Base-by-base conservation (phyloP, 2,888 invertebrate genomes). In the Nipponacmea schrenckii region DNA sequence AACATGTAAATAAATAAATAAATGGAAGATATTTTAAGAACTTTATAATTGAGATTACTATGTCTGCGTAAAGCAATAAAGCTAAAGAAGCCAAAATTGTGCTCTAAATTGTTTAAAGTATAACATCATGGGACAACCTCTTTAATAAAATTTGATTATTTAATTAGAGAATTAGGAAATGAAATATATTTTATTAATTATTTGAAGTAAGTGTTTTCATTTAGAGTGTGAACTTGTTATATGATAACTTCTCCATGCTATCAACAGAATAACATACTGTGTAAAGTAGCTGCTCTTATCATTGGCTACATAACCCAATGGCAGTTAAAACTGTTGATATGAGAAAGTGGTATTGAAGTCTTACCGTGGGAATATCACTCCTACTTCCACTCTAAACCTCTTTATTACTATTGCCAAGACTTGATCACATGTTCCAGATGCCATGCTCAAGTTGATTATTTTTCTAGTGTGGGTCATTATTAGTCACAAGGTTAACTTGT, bases 401-500 rank as follows among this genome's bases (percentile, higher is more conserved):
- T 20, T 56, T 56, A 20, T 56, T 10, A 24, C 56, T 56, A 56
- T 24, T 56, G 24, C 20, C 20, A 56, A 24, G 56, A 24, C 56
- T 56, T 20, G 56, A 56, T 56, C 56, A 56, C 24, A 56, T 56
- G 56, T 24, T 24, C 56, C 56, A 56, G 56, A 56, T 56, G 56
- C 56, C 56, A 56, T 12, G 10, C 14, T 56, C 56, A 56, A 56
- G 56, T 56, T 56, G 56, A 56, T 56, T 56, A 56, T 56, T 12
- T 56, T 56, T 56, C 56, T 56, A 24, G 20, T 24, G 14, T 20
- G 56, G 56, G 20, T 24, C 20, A 24, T 24, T 56, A 56, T 56
- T 56, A 56, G 56, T 56, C 56, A 56, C 56, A 56, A 56, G 56
- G 20, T 56, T 20, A 56, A 56, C 56, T 56, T 56, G 56, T 56